Evolutionary conservation across 2,888 invertebrate genomes (phyloP).

Genomic region (Drosophila neonasuta): DNA sequence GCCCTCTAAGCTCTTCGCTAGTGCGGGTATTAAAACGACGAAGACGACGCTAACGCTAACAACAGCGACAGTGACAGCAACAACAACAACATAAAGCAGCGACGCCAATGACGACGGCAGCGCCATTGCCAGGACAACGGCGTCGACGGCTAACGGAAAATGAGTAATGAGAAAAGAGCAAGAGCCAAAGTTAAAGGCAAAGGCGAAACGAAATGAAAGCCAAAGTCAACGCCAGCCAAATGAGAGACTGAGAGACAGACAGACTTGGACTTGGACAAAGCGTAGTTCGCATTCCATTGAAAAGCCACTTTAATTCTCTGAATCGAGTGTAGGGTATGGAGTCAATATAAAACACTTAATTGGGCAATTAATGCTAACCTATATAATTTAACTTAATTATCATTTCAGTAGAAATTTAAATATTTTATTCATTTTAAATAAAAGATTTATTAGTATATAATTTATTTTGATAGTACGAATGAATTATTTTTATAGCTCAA

Average conservation of each 20-base stretch:
- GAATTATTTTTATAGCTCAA: too few species aligned
- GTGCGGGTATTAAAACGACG: not conserved
- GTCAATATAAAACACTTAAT: not conserved
- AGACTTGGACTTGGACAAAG: slow-evolving; percentile 7
- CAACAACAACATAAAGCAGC: not conserved
- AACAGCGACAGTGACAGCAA: slow-evolving; percentile 10
- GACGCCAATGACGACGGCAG: slow-evolving; percentile 4
- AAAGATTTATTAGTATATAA: too few species aligned
- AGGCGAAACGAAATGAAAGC: slow-evolving; percentile 3
- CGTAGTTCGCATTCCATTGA: slow-evolving; percentile 18
- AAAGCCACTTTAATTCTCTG: slow-evolving; percentile 8
- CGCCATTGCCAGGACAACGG: slow-evolving; percentile 64
- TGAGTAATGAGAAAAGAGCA: slow-evolving; percentile 36
- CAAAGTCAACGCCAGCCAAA: slow-evolving; percentile 18
- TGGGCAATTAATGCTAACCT: not conserved
- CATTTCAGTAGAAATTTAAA: too few species aligned
- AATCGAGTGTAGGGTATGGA: slow-evolving; percentile 7
- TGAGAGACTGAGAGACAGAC: slow-evolving; percentile 31
- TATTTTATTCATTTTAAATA: not conserved
- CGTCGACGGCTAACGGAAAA: slow-evolving; percentile 28
- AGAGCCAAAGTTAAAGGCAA: slow-evolving; percentile 15
- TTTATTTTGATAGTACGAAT: not conserved
- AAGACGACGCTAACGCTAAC: slow-evolving; percentile 11
- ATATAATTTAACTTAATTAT: not conserved
- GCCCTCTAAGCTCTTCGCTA: not conserved